phyloP scores from a whole-genome alignment of 2,113 vertebrate species.

The Scomber japonicus region DNA sequence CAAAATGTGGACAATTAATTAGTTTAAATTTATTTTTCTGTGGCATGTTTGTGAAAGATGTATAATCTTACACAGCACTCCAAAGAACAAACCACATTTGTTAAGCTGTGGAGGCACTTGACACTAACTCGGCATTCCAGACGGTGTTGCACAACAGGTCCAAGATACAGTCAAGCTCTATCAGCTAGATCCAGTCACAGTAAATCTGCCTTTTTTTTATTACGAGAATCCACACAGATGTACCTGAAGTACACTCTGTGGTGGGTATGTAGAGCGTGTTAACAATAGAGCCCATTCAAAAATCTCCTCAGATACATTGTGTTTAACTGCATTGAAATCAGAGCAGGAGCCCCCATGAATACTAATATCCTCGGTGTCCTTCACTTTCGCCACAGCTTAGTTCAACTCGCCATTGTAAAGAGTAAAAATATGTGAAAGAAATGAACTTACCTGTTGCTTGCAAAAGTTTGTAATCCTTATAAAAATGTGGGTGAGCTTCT shows the following conservation, averaged over 20 bases:
- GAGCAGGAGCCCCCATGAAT: conserved; percentile 2
- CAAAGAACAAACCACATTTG: conserved; percentile 19
- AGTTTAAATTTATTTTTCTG: not conserved
- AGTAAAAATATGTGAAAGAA: not conserved
- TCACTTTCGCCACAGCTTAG: not conserved
- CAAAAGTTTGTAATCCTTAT: conserved; percentile 14
- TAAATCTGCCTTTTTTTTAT: conserved; percentile 15
- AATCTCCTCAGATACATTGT: not conserved
- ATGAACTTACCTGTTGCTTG: conserved; percentile 54
- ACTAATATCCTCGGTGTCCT: conserved; percentile 8
- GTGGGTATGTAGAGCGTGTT: not conserved
- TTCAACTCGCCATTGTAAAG: not conserved
- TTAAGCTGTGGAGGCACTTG: conserved; percentile 29
- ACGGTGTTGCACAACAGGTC: conserved; percentile 69
- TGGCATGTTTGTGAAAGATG: conserved; percentile 11
- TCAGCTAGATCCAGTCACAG: conserved; percentile 69
- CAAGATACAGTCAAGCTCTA: conserved; percentile 4
- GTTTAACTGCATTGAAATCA: not conserved
- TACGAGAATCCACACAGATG: conserved; percentile 15
- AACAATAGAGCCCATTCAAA: conserved; percentile 39
- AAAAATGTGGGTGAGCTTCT: not conserved
- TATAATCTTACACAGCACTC: conserved; percentile 12
- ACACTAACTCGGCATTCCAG: conserved; percentile 67
- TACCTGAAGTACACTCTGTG: conserved; percentile 23
- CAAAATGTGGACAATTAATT: conserved; percentile 15